Base-by-base conservation (phyloP, 2,113 vertebrate genomes). In the Channa maculata region DNA sequence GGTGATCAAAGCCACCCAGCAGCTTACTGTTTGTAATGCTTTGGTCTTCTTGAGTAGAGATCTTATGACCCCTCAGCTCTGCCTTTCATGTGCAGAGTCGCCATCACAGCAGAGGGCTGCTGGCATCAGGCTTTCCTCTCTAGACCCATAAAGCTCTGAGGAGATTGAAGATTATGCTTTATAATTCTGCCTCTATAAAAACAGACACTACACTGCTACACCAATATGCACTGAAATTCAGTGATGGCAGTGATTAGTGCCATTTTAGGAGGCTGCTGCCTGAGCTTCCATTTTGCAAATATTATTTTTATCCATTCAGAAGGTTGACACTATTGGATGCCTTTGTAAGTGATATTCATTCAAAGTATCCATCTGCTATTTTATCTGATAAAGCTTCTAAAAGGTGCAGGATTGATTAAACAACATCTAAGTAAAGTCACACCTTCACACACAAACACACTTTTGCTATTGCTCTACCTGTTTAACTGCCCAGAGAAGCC, bases 401-500 rank as follows among this genome's bases (percentile, higher is more conserved):
- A 15, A 14, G 8, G 24, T 24, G 24, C 24, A 24, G 24, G 24
- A 24, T 24, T 24, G 24, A 24, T 24, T 24, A 24, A 24, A 24
- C 24, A 24, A 24, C 24, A 24, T 24, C 24, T 24, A 24, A 57
- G 61, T 3, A 55, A 53, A 72, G 52, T 7, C 45, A 0, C 13
- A 44, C 2, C 38, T 38, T 54, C 36, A 67, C 13, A 69, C 6
- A 43, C 3, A 43, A 44, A 59, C 36, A 67, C n/a, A 69, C 6
- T 13, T 4, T 46, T n/a, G 4, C 6, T 24, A 5, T 39, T 5
- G 39, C 43, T 70, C 11, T 85, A 97, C 96, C 95, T 96, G 94
- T 90, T 95, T 97, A 53, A 97, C 95, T 0, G 94, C 91, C 24
- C 92, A 93, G 2, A 97, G 91, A 59, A 97, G 94, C 46, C 95